A percentile compares a stretch with the other conserved stretches of the same genome.
phyloP scores from a whole-genome alignment of 2,888 invertebrate species.

The Leptura quadrifasciata region DNA sequence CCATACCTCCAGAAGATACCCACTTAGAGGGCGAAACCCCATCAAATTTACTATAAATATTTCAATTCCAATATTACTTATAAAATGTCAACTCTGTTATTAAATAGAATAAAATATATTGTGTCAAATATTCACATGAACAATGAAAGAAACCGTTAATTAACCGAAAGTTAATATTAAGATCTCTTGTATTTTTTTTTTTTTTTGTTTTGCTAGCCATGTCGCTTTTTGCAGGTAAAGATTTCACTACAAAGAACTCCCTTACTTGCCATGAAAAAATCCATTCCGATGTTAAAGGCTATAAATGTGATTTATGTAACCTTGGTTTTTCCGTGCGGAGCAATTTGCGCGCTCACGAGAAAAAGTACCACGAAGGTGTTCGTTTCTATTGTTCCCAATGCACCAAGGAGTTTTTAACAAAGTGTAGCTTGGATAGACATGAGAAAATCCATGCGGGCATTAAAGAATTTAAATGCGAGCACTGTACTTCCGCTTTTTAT shows the following conservation, averaged over 20 bases:
- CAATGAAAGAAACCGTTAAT: neutral
- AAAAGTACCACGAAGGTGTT: conserved; percentile 65
- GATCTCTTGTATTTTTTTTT: too few species aligned
- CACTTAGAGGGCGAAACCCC: too few species aligned
- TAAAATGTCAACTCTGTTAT: too few species aligned
- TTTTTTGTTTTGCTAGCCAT: neutral
- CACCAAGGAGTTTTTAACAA: conserved; percentile 62
- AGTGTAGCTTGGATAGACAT: conserved; percentile 65
- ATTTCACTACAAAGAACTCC: conserved; percentile 65
- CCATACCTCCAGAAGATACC: too few species aligned
- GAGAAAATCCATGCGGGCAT: conserved; percentile 65
- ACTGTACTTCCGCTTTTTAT: conserved; percentile 65
- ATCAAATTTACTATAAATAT: too few species aligned
- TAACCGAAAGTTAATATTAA: neutral
- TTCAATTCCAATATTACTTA: too few species aligned
- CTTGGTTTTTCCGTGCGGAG: conserved; percentile 64
- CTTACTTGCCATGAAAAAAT: conserved; percentile 66
- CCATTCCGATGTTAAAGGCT: conserved; percentile 62
- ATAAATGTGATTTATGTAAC: conserved; percentile 63
- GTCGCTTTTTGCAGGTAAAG: conserved; percentile 61
- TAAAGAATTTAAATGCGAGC: conserved; percentile 64
- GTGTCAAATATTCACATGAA: too few species aligned
- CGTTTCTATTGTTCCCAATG: conserved; percentile 67
- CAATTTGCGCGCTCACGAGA: conserved; percentile 65
- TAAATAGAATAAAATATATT: too few species aligned